Percentiles rank a stretch among this genome's conserved stretches.
Conservation (phyloP, 2,797 vertebrate genomes). For the Gorsachius magnificus region DNA sequence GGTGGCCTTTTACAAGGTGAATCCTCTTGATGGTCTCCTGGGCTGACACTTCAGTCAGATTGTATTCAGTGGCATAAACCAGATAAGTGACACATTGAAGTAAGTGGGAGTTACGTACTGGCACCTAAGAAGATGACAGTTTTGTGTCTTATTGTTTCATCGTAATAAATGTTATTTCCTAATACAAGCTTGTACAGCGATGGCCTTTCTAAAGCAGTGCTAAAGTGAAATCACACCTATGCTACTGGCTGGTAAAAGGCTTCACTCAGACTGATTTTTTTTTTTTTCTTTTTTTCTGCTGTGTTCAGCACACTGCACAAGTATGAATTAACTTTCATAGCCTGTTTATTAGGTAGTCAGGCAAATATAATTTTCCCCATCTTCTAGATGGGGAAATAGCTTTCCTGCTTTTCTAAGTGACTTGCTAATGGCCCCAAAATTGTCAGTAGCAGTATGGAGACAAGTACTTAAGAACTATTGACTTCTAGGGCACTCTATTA, state of each 20-base stretch:
- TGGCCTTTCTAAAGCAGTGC: background rate
- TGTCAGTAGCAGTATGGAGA: background rate
- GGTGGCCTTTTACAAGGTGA: background rate
- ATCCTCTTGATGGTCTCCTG: background rate
- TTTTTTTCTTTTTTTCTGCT: background rate
- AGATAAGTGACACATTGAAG: background rate
- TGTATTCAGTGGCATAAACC: background rate
- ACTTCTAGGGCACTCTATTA: background rate
- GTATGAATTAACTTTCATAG: background rate
- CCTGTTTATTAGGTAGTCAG: conserved; percentile 21
- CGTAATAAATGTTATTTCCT: background rate
- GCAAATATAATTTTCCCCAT: background rate
- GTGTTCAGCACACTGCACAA: background rate
- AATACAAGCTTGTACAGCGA: background rate
- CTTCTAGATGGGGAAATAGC: background rate
- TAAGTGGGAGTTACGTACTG: background rate
- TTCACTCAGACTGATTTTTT: background rate
- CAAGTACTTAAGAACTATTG: background rate
- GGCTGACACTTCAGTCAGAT: background rate
- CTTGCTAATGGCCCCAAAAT: background rate
- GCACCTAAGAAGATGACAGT: background rate
- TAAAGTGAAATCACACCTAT: background rate
- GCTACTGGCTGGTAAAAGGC: background rate
- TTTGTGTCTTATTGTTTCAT: background rate
- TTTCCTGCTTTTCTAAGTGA: background rate